phyloP scores from a whole-genome alignment of 2,888 invertebrate species.

The Athalia circularis region DNA sequence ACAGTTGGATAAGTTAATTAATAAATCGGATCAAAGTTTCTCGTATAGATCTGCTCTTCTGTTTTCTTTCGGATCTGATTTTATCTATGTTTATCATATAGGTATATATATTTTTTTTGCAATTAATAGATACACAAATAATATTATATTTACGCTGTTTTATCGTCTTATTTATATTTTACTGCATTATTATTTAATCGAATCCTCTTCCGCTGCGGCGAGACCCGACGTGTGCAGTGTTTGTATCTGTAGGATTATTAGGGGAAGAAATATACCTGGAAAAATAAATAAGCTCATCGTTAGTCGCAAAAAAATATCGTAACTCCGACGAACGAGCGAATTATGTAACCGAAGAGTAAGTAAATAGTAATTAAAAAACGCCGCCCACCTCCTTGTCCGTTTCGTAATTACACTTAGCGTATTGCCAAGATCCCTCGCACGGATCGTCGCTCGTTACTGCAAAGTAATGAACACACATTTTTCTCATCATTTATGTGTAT shows the following conservation, averaged over 20 bases:
- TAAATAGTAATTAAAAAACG: neutral
- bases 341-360: neutral
- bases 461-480: neutral
- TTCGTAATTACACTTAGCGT: conserved; percentile 58
- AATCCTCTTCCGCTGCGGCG: neutral
- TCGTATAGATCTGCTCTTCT: neutral
- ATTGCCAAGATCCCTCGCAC: conserved; percentile 59
- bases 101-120: neutral
- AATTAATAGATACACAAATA: neutral
- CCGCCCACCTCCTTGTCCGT: conserved; percentile 50
- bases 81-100: neutral
- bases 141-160: neutral
- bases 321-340: neutral
- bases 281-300: neutral
- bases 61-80: neutral
- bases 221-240: neutral
- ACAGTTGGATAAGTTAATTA: neutral
- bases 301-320: conserved; percentile 13
- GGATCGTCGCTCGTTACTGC: conserved; percentile 53
- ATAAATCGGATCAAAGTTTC: neutral
- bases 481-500: neutral
- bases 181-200: neutral
- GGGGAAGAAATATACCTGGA: conserved; percentile 28
- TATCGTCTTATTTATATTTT: neutral
- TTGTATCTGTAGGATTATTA: neutral